Evolutionary conservation across 2,888 invertebrate species (phyloP).

Genomic region (Horisme vitalbata): DNA sequence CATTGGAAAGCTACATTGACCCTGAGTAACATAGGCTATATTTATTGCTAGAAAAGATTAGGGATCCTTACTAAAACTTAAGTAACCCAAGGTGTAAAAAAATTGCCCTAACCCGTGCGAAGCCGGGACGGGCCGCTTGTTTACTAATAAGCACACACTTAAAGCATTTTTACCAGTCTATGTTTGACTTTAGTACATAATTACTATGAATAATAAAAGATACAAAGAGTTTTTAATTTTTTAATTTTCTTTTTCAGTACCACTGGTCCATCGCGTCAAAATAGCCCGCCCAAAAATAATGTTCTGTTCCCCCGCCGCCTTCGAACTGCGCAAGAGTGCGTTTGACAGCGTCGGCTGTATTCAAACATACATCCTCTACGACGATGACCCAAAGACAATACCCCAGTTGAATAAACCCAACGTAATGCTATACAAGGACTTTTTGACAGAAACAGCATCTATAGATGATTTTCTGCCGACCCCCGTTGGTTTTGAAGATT

Average conservation of each 20-base stretch:
- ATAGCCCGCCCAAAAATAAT: slow-evolving; percentile 40
- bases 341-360: slow-evolving; percentile 19
- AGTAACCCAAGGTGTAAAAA: no score
- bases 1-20: no score
- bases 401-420: slow-evolving; percentile 3
- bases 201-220: no score
- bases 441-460: slow-evolving; percentile 26
- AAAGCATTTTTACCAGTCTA: no score
- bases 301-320: slow-evolving; percentile 38
- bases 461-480: slow-evolving; percentile 33
- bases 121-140: no score
- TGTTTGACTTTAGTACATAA: no score
- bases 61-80: no score
- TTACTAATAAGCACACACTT: no score
- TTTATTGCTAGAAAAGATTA: no score
- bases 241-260: slow-evolving; percentile 26
- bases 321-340: slow-evolving; percentile 23
- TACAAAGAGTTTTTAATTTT: no score
- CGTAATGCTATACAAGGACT: slow-evolving; percentile 29
- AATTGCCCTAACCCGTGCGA: no score
- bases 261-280: slow-evolving; percentile 36
- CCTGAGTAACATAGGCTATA: no score
- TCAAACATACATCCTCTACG: slow-evolving; percentile 36
- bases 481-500: slow-evolving; percentile 41
- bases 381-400: slow-evolving; percentile 4